Conservation (phyloP, 1,140 invertebrate genomes). For the Zophobas morio region DNA sequence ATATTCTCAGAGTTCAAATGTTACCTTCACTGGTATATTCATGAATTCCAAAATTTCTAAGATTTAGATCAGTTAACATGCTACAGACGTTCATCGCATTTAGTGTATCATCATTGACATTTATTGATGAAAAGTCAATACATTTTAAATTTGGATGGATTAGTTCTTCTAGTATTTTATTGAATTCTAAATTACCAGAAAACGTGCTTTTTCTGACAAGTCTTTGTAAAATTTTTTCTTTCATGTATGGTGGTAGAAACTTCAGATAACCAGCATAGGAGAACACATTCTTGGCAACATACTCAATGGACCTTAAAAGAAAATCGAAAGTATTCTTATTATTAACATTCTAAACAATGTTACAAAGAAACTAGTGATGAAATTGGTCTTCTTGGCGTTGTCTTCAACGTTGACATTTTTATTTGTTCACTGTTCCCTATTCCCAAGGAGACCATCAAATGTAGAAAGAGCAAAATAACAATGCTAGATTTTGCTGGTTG, state of each 20-base stretch:
- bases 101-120: slow-evolving; percentile 53
- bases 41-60: slow-evolving; percentile 44
- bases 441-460: no score
- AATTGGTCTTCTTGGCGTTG: slow-evolving; percentile 24
- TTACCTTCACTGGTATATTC: slow-evolving; percentile 31
- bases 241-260: slow-evolving; percentile 50
- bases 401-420: no score
- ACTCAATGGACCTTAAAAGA: slow-evolving; percentile 49
- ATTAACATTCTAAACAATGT: no score
- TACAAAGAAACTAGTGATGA: slow-evolving; percentile 52
- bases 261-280: slow-evolving; percentile 45
- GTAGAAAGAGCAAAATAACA: no score
- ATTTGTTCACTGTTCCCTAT: no score
- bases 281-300: slow-evolving; percentile 50
- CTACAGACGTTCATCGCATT: slow-evolving; percentile 47
- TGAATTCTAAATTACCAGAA: slow-evolving; percentile 40
- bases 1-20: background rate
- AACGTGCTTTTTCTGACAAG: slow-evolving; percentile 23
- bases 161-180: slow-evolving; percentile 41
- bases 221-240: slow-evolving; percentile 49
- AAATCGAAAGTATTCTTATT: background rate
- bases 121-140: slow-evolving; percentile 52
- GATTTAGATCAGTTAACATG: slow-evolving; percentile 43
- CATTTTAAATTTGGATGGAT: slow-evolving; percentile 43
- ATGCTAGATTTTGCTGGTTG: no score